Base-by-base conservation (phyloP, 2,113 vertebrate genomes). In the Myotis brandtii region DNA sequence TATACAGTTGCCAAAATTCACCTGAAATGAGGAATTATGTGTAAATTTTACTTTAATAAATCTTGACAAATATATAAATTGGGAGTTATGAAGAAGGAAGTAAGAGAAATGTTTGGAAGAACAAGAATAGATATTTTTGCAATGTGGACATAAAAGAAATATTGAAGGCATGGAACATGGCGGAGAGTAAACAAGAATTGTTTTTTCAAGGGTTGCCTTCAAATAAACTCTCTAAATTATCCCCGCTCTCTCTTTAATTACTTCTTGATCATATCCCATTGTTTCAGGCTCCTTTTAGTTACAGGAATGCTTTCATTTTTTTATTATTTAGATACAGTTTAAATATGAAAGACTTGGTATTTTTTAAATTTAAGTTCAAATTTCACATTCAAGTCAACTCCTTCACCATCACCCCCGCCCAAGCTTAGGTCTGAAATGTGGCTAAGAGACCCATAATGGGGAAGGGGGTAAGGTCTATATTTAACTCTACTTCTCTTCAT, bases 161-260 rank as follows among this genome's bases (percentile, higher is more conserved):
- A 40, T 64, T 72, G 64, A 93, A 79, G 62, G 5, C 40, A 59
- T 54, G 81, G 23, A 91, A 32, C 9, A 3, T 56, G 76, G 23
- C 32, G 34, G 67, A 46, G 34, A 18, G 25, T 70, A 37, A 93
- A 59, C 18, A 83, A 34, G 32, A 86, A 34, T 37, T 34, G 43
- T 83, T 93, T 90, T 50, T 95, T 89, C 23, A 85, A 50, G 5
- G 21, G 70, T 46, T 81, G 27, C 46, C 46, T 95, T 93, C 73
- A 95, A 56, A 67, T 62, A 89, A 32, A 23, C 4, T 48, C 16
- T 73, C 62, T 64, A 73, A 72, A 27, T 89, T 66, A 70, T 73
- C 54, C 9, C 62, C 5, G 6, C 64, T 79, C 50, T 66, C 73
- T 89, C n/a, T 90, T 79, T 89, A 91, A 72, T 82, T 86, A 83